Evolutionary conservation across 2,797 vertebrate genomes (phyloP).

Genomic region (Cygnus olor): DNA sequence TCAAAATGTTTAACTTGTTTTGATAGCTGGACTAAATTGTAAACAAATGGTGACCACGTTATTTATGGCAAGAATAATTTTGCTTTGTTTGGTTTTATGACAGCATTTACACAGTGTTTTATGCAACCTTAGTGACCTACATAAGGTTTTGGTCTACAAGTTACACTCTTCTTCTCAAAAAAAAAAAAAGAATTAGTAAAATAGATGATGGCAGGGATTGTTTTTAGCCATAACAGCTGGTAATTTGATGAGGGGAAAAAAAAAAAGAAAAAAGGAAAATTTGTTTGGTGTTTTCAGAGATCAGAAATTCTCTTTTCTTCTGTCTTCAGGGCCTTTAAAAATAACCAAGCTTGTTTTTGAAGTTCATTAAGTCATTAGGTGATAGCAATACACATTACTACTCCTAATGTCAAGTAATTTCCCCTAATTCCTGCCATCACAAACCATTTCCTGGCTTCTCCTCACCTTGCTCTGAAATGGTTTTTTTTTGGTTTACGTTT

Average conservation of each 20-base stretch:
- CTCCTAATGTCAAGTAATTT: not conserved
- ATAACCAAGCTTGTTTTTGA: not conserved
- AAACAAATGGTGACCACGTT: conserved; percentile 56
- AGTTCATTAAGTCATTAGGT: not conserved
- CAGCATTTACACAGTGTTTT: conserved; percentile 39
- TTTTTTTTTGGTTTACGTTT: not conserved
- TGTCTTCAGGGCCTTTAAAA: not conserved
- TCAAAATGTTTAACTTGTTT: conserved; percentile 56
- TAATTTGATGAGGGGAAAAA: not conserved
- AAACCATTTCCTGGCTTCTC: conserved; percentile 34
- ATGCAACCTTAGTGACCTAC: conserved; percentile 38
- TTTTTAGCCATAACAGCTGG: conserved; percentile 9
- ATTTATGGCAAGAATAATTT: conserved; percentile 10
- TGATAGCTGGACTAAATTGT: conserved; percentile 60
- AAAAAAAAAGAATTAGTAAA: conserved; percentile 14
- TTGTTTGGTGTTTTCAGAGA: not conserved
- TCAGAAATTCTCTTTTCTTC: not conserved
- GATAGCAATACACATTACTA: not conserved
- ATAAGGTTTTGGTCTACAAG: conserved; percentile 7
- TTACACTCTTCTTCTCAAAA: conserved; percentile 15
- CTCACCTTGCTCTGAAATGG: conserved; percentile 28
- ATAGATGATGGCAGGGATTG: not conserved
- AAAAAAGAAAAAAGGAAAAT: not conserved
- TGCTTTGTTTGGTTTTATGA: conserved; percentile 52
- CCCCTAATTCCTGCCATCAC: not conserved